These are phyloP conservation scores for Scalopus aquaticus DNA, from an alignment of 2,113 vertebrate species.

Conservation along the genomic window DNA sequence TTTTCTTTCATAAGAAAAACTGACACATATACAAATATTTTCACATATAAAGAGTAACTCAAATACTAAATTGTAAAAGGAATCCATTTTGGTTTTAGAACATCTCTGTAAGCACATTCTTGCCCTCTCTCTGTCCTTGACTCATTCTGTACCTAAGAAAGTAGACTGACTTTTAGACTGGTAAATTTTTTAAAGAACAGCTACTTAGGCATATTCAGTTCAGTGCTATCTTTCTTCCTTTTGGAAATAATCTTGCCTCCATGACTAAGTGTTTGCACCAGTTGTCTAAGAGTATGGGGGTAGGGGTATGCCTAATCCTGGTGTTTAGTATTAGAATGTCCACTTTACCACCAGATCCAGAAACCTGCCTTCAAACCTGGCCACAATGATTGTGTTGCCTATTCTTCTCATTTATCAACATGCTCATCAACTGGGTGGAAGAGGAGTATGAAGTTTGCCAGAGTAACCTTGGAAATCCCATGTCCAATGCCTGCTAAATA, in stretches of 20 bases:
- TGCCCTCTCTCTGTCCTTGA: not conserved
- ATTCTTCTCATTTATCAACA: not conserved
- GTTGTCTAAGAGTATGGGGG: not conserved
- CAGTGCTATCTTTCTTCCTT: not conserved
- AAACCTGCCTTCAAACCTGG: not conserved
- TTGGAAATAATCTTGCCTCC: not conserved
- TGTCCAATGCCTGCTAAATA: not conserved
- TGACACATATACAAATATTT: not conserved
- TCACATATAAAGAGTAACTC: not conserved
- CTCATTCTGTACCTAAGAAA: not conserved
- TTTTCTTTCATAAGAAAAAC: not conserved
- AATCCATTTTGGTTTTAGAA: not conserved
- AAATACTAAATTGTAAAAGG: not conserved
- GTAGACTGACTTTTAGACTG: not conserved
- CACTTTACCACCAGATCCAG: not conserved
- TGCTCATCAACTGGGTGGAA: not conserved
- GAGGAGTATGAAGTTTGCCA: not conserved
- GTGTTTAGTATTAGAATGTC: not conserved
- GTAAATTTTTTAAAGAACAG: not conserved
- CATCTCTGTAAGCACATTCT: not conserved
- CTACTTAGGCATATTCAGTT: not conserved
- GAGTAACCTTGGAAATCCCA: not conserved
- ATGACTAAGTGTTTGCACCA: not conserved
- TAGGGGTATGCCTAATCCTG: not conserved
- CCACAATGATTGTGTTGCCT: not conserved